Evolutionary conservation across 2,888 invertebrate genomes (phyloP).

Genomic region (Leucophenga maculata): DNA sequence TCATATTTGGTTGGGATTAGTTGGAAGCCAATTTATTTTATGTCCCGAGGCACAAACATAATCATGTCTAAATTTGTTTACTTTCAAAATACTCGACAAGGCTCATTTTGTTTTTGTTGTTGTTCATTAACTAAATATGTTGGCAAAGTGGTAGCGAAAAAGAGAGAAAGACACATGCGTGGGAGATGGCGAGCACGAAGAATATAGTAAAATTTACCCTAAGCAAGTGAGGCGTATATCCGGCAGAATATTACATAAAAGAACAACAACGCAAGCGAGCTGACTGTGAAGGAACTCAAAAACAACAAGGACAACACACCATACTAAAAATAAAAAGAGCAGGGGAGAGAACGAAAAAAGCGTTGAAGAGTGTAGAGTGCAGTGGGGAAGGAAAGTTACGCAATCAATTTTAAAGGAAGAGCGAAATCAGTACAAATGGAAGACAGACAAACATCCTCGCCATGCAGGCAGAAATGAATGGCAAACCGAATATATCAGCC

Average conservation of each 20-base stretch:
- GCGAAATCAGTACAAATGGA: slow-evolving; percentile 49
- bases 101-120: slow-evolving; percentile 33
- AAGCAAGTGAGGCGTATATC: slow-evolving; percentile 16
- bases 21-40: slow-evolving; percentile 65
- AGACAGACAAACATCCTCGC: background rate
- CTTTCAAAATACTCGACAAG: slow-evolving; percentile 51
- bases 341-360: background rate
- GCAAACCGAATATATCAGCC: too few relatives aligned
- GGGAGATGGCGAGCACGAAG: background rate
- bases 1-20: slow-evolving; percentile 48
- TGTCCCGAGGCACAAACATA: slow-evolving; percentile 63
- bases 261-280: slow-evolving; percentile 12
- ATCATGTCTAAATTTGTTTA: slow-evolving; percentile 66
- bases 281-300: slow-evolving; percentile 40
- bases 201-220: background rate
- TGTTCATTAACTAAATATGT: slow-evolving; percentile 61
- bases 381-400: slow-evolving; percentile 49
- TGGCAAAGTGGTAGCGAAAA: slow-evolving; percentile 3
- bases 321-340: background rate
- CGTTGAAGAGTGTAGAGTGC: slow-evolving; percentile 1
- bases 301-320: slow-evolving; percentile 17
- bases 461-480: too few relatives aligned
- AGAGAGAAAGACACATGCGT: background rate
- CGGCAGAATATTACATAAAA: slow-evolving; percentile 51
- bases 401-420: slow-evolving; percentile 53